Evolutionary conservation across 2,888 invertebrate genomes (phyloP).

Genomic region (Orthosia cruda): DNA sequence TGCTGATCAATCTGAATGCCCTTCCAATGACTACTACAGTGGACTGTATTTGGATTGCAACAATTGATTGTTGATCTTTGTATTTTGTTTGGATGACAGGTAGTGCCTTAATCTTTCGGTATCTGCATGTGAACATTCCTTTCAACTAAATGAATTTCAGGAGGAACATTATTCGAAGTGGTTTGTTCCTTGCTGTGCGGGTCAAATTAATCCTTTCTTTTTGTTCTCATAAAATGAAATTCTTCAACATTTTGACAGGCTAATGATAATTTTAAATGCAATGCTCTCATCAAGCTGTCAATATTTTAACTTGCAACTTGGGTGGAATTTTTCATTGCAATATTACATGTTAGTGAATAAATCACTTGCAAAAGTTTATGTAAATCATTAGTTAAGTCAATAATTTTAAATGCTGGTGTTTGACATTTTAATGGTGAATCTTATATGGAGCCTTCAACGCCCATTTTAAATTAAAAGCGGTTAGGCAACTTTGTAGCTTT

Average conservation of each 20-base stretch:
- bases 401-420: conserved; percentile 35
- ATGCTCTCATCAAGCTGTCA: conserved; percentile 49
- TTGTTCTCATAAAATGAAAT: conserved; percentile 24
- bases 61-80: conserved; percentile 38
- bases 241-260: conserved; percentile 42
- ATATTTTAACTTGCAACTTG: conserved; percentile 22
- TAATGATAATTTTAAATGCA: conserved; percentile 53
- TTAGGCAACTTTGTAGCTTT: not conserved
- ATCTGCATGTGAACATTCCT: not conserved
- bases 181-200: conserved; percentile 17
- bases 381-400: conserved; percentile 31
- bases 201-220: conserved; percentile 24
- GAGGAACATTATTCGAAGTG: not conserved
- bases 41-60: conserved; percentile 15
- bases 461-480: conserved; percentile 1
- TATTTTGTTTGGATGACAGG: conserved; percentile 5
- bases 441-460: not conserved
- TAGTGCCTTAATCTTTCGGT: not conserved
- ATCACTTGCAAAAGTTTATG: conserved; percentile 43
- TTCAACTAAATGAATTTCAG: conserved; percentile 1
- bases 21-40: conserved; percentile 32
- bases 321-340: conserved; percentile 22
- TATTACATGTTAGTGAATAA: conserved; percentile 20
- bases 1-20: conserved; percentile 31
- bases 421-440: conserved; percentile 8